Conservation (phyloP, 2,888 invertebrate genomes). For the Coleophora deauratella region DNA sequence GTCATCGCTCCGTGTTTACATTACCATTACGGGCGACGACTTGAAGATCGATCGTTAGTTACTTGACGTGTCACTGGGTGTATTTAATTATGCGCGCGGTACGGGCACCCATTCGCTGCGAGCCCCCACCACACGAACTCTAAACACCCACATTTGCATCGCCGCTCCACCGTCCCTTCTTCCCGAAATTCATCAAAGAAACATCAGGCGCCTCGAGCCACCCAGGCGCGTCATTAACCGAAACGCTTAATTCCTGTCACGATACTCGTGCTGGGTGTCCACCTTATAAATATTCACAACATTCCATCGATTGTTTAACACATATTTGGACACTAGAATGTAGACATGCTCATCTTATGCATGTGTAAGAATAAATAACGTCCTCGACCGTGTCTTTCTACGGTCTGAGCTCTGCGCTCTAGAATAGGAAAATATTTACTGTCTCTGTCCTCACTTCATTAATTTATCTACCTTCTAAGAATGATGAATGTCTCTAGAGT, state of each 20-base stretch:
- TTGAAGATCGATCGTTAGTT: constrained; percentile 62
- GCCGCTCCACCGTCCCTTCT: constrained; percentile 45
- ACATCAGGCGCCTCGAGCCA: constrained; percentile 57
- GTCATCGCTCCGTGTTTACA: constrained; percentile 60
- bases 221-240: constrained; percentile 61
- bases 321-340: constrained; percentile 64
- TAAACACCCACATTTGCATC: constrained; percentile 65
- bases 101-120: constrained; percentile 67
- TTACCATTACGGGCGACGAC: constrained; percentile 63
- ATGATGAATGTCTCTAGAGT: constrained; percentile 67
- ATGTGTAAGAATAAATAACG: constrained; percentile 60
- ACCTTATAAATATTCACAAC: constrained; percentile 69
- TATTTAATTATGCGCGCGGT: constrained; percentile 60
- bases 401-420: constrained; percentile 22
- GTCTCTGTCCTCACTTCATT: constrained; percentile 64
- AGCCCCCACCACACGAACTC: constrained; percentile 42
- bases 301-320: constrained; percentile 68
- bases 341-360: constrained; percentile 45
- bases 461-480: constrained; percentile 67
- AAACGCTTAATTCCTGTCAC: constrained; percentile 68
- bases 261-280: constrained; percentile 67
- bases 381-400: constrained; percentile 21
- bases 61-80: constrained; percentile 58
- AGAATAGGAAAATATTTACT: constrained; percentile 65
- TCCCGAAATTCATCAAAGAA: constrained; percentile 52